Evolutionary conservation across 2,797 vertebrate species (phyloP).

Genomic region (Heteromormyrus szaboi): DNA sequence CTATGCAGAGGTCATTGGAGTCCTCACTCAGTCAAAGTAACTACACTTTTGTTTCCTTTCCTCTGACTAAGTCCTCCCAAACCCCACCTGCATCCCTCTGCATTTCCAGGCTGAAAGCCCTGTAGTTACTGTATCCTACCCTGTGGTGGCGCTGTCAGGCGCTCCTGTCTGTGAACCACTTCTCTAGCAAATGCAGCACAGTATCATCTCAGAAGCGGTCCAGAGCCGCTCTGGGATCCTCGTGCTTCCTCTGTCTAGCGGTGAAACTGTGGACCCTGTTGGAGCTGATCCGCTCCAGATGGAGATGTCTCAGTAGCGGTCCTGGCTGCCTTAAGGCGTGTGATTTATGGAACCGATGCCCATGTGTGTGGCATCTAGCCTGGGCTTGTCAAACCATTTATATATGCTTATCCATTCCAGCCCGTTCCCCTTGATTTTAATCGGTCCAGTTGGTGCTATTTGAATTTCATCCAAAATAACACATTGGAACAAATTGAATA

Average conservation of each 20-base stretch:
- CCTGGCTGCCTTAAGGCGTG: not conserved
- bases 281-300: not conserved
- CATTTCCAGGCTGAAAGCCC: not conserved
- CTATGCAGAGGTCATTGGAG: slow-evolving; percentile 95
- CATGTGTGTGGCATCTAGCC: not conserved
- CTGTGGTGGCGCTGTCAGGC: not conserved
- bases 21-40: slow-evolving; percentile 98
- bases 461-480: not conserved
- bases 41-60: slow-evolving; percentile 21
- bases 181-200: not conserved
- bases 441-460: not conserved
- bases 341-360: slow-evolving; percentile 15
- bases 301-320: not conserved
- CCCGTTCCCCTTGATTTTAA: not conserved
- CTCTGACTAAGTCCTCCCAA: not conserved
- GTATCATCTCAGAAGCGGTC: not conserved
- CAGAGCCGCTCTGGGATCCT: not conserved
- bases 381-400: not conserved
- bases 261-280: not conserved
- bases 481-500: not conserved
- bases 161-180: not conserved
- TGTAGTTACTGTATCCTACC: not conserved
- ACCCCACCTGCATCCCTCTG: not conserved
- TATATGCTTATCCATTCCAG: not conserved
- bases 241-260: not conserved